Percentiles rank a stretch among this genome's conserved stretches.
These are phyloP conservation scores for Heliopora coerulea DNA, from an alignment of 92 coral and sea anemone genomes.

Conservation along the genomic window DNA sequence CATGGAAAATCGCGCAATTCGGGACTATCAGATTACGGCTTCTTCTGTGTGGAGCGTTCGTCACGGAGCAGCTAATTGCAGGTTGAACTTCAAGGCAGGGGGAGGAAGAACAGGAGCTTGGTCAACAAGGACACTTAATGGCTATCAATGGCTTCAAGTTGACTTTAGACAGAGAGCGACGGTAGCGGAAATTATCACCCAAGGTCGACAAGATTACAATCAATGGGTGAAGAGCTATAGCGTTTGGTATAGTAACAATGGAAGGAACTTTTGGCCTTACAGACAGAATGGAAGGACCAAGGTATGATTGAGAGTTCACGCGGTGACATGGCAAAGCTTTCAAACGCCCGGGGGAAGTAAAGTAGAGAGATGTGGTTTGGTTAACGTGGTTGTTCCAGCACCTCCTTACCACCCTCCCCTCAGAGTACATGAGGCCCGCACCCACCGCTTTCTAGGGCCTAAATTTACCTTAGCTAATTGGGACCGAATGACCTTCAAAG, in stretches of 20 bases:
- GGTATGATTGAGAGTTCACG: too few species aligned
- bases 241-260: background rate
- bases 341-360: too few species aligned
- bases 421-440: too few species aligned
- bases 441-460: too few species aligned
- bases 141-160: slow-evolving; percentile 3
- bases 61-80: background rate
- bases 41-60: background rate
- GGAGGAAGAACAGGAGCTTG: background rate
- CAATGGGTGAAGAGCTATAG: slow-evolving; percentile 2
- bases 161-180: background rate
- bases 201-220: background rate
- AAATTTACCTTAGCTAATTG: too few species aligned
- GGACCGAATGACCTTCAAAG: too few species aligned
- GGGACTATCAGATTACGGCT: slow-evolving; percentile 1
- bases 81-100: background rate
- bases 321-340: too few species aligned
- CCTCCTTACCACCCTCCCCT: too few species aligned
- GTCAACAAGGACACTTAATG: background rate
- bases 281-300: too few species aligned
- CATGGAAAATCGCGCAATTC: background rate
- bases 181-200: background rate
- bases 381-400: too few species aligned
- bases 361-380: too few species aligned
- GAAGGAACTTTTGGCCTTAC: background rate